Conservation (phyloP, 2,888 invertebrate species). For the Lypha dubia region DNA sequence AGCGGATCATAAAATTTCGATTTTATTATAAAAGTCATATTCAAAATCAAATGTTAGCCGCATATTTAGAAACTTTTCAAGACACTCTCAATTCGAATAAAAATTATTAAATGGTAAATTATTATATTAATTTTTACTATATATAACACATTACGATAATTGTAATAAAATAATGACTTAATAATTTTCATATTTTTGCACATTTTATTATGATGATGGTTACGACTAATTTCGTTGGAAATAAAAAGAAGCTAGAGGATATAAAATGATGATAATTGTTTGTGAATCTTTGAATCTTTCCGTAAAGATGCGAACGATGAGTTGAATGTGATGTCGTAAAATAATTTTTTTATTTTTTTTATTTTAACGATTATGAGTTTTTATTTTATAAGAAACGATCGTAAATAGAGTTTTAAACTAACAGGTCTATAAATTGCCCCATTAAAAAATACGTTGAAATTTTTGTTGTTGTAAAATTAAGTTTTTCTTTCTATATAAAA, state of each 20-base stretch:
- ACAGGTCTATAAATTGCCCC: slow-evolving; percentile 27
- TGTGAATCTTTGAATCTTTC: neutral
- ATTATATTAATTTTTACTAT: slow-evolving; percentile 24
- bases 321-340: slow-evolving; percentile 46
- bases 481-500: neutral
- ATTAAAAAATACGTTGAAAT: slow-evolving; percentile 51
- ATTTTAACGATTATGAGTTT: slow-evolving; percentile 50
- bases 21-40: slow-evolving; percentile 43
- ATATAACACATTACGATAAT: neutral
- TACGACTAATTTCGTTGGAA: neutral
- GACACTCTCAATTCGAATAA: slow-evolving; percentile 2
- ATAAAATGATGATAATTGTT: slow-evolving; percentile 15
- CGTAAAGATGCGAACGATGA: neutral
- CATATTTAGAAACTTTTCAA: neutral
- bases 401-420: slow-evolving; percentile 44
- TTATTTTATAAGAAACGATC: slow-evolving; percentile 29
- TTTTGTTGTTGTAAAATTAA: slow-evolving; percentile 13
- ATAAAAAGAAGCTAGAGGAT: slow-evolving; percentile 9
- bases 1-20: slow-evolving; percentile 32
- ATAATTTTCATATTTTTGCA: slow-evolving; percentile 34
- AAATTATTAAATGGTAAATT: slow-evolving; percentile 3
- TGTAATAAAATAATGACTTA: slow-evolving; percentile 37
- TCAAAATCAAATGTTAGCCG: slow-evolving; percentile 11
- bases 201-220: slow-evolving; percentile 31
- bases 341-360: neutral